These are phyloP conservation scores for Adoxophyes honmai DNA, from an alignment of 1,140 invertebrate genomes.

Conservation along the genomic window DNA sequence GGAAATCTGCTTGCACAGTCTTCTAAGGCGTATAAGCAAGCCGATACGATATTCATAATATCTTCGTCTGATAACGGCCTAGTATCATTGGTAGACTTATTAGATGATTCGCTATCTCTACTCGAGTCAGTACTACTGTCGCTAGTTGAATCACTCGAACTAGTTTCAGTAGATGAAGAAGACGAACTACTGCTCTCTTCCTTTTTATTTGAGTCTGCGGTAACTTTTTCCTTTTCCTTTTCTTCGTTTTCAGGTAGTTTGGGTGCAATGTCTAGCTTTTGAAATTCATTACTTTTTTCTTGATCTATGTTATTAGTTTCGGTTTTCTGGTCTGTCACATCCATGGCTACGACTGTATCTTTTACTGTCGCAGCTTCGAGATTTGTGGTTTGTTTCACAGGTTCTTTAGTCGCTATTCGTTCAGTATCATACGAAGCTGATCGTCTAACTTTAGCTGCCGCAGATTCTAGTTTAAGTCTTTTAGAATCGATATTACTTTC, in stretches of 20 bases:
- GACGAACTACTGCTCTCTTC: constrained; percentile 56
- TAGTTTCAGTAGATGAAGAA: constrained; percentile 63
- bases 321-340: constrained; percentile 16
- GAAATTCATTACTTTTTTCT: background rate
- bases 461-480: constrained; percentile 58
- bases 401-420: constrained; percentile 40
- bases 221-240: constrained; percentile 22
- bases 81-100: constrained; percentile 48
- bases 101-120: constrained; percentile 57
- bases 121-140: constrained; percentile 62
- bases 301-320: constrained; percentile 5
- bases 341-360: constrained; percentile 13
- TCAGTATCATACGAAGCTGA: constrained; percentile 68
- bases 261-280: constrained; percentile 21
- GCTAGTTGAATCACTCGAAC: constrained; percentile 64
- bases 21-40: constrained; percentile 88
- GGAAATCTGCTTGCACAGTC: constrained; percentile 91
- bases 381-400: constrained; percentile 13
- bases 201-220: constrained; percentile 33
- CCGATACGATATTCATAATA: constrained; percentile 68
- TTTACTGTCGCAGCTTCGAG: constrained; percentile 14
- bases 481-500: constrained; percentile 61
- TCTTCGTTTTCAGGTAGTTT: background rate
- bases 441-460: constrained; percentile 64
- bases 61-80: constrained; percentile 60